Conservation (phyloP, 2,797 vertebrate genomes). For the Lithobates sylvaticus region DNA sequence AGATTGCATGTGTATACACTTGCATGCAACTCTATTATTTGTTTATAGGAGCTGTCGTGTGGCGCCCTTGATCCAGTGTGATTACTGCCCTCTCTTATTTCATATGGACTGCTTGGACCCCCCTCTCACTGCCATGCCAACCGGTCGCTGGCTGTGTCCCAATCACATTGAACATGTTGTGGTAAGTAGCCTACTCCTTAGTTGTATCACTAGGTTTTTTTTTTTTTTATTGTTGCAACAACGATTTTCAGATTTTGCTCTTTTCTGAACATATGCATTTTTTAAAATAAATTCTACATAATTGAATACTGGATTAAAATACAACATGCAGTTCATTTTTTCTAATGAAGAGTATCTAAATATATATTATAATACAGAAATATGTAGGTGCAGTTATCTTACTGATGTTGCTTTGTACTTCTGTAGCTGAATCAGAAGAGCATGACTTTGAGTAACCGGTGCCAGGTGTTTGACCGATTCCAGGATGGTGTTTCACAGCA, state of each 20-base stretch:
- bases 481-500: constrained; percentile 95
- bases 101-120: constrained; percentile 99
- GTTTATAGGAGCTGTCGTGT: constrained; percentile 90
- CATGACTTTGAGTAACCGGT: constrained; percentile 91
- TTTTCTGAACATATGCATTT: too few species aligned
- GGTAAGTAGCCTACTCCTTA: constrained; percentile 78
- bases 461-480: constrained; percentile 95
- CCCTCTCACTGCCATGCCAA: constrained; percentile 96
- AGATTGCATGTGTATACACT: too few species aligned
- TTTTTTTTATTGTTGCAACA: too few species aligned
- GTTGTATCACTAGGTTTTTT: too few species aligned
- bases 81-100: constrained; percentile 97
- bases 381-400: not conserved
- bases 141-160: constrained; percentile 98
- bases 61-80: constrained; percentile 96
- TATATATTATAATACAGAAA: not conserved
- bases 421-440: constrained; percentile 90
- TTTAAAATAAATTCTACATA: too few species aligned
- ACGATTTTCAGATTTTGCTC: too few species aligned
- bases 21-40: not conserved
- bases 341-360: too few species aligned
- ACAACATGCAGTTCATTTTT: not conserved
- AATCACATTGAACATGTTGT: constrained; percentile 96
- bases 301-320: too few species aligned
- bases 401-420: constrained; percentile 41